Evolutionary conservation across 2,888 invertebrate genomes (phyloP).

Genomic region (Iphiclides podalirius): DNA sequence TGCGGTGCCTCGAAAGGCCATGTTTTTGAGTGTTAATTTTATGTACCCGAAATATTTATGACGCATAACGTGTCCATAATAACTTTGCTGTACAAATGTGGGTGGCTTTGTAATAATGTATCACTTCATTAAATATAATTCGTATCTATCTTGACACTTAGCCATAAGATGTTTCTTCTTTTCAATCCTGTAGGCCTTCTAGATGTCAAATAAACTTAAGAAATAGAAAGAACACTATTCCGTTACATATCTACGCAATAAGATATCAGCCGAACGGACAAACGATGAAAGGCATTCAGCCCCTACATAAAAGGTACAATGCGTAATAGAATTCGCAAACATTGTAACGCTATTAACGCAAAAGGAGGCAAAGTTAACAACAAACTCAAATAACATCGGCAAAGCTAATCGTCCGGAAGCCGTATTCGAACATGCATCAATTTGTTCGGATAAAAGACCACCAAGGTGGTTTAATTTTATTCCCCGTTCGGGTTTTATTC

Average conservation of each 20-base stretch:
- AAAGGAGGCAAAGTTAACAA: slow-evolving; percentile 77
- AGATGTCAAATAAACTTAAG: too few species aligned
- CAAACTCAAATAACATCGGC: slow-evolving; percentile 72
- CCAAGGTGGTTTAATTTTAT: slow-evolving; percentile 47
- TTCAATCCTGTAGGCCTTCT: too few species aligned
- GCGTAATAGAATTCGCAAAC: slow-evolving; percentile 78
- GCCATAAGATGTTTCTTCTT: slow-evolving; percentile 29
- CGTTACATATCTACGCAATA: neutral
- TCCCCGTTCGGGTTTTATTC: slow-evolving; percentile 34
- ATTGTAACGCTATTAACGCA: slow-evolving; percentile 77
- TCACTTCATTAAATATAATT: slow-evolving; percentile 63
- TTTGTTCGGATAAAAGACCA: slow-evolving; percentile 57
- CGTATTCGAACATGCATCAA: slow-evolving; percentile 69
- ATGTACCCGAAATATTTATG: slow-evolving; percentile 80
- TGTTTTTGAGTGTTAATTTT: slow-evolving; percentile 79
- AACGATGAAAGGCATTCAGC: slow-evolving; percentile 58
- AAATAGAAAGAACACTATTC: too few species aligned
- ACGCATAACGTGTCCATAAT: slow-evolving; percentile 76
- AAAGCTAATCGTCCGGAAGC: slow-evolving; percentile 73
- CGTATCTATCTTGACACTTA: slow-evolving; percentile 21
- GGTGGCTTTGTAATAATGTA: slow-evolving; percentile 71
- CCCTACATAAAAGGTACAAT: slow-evolving; percentile 60
- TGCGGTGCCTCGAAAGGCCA: slow-evolving; percentile 76
- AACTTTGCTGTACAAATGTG: slow-evolving; percentile 75
- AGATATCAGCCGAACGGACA: slow-evolving; percentile 56